Evolutionary conservation across 2,888 invertebrate genomes (phyloP), one percentile per base, ranked within the genome.

Genomic region (Lycaena phlaeas): DNA sequence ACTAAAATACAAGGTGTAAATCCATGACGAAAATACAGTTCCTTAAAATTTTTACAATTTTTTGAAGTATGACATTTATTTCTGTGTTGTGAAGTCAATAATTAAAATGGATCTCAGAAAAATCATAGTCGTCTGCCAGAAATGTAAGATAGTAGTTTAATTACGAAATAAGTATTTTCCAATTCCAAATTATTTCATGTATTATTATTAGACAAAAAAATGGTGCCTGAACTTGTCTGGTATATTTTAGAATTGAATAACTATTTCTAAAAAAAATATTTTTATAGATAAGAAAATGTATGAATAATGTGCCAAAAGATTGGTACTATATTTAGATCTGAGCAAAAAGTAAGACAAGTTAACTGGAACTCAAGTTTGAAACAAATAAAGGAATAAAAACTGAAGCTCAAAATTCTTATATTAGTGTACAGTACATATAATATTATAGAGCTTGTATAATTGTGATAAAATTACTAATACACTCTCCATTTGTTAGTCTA

Each of bases 1-100:
- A 50, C 53, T 77, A 55, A 68, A 61, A 58, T 70, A 77, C 58
- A 79, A 79, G 57, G 67, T 69, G 18, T 77, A 58, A 10, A 22
- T 39, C 22, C 4, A 7, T 14, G 10, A 14, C 15, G 25, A 10
- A 39, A 5, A 14, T 25, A 9, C 6, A 25, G 39, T 38, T 22
- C 28, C 25, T 39, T 25, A 9, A 14, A 39, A 29, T 29, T 39
- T 29, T 30, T 12, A 14, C 14, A 37, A n/a, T 37, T 27, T 36
- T 7, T 18, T 34, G n/a, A n/a, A 17, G 17, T 5, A 18, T 34
- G n/a, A n/a, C n/a, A n/a, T n/a, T n/a, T n/a, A n/a, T n/a, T n/a
- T n/a, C n/a, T n/a, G n/a, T n/a, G 1, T n/a, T 25, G 15, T 36
- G 25, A 14, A 36, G 14, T 26, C 26, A 26, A 26, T 36, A 26